A percentile compares a stretch with the other conserved stretches of the same genome.
These are phyloP conservation scores for Ceratina australensis DNA, from an alignment of 1,140 invertebrate genomes.

Conservation along the genomic window DNA sequence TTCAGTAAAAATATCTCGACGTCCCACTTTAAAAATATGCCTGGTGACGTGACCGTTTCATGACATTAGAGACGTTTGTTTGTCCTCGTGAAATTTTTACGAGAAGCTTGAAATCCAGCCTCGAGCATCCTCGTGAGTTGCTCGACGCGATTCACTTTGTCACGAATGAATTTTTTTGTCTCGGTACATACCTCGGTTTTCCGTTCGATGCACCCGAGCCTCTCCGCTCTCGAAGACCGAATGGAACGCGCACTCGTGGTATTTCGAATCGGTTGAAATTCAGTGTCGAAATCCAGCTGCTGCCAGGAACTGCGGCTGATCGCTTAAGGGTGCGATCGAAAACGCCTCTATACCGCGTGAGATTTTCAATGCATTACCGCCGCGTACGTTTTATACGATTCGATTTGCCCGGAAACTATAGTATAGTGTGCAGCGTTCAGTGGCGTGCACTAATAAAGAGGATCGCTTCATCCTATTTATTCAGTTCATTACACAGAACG, in stretches of 20 bases:
- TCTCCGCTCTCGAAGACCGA: slow-evolving; percentile 16
- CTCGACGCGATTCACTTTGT: not conserved
- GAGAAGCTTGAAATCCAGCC: not conserved
- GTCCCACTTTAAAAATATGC: slow-evolving; percentile 52
- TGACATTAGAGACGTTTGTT: slow-evolving; percentile 1
- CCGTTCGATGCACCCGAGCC: not conserved
- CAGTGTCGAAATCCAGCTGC: slow-evolving; percentile 12
- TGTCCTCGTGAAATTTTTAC: not conserved
- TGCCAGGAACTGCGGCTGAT: slow-evolving; percentile 28
- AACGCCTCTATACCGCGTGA: not conserved
- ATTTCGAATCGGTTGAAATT: slow-evolving; percentile 30
- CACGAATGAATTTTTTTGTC: slow-evolving; percentile 2
- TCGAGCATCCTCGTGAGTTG: not conserved
- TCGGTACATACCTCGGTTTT: not conserved
- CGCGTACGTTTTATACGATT: not conserved
- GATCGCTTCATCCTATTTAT: no score
- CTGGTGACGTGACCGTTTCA: not conserved
- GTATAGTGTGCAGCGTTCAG: no score
- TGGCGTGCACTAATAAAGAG: no score
- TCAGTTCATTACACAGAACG: no score
- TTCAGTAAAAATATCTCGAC: slow-evolving; percentile 42
- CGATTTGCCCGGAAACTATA: no score
- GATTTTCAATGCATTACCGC: slow-evolving; percentile 15
- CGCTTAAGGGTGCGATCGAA: slow-evolving; percentile 16
- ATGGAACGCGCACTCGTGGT: slow-evolving; percentile 14